These are phyloP conservation scores for Melanerpes aurifrons DNA, from an alignment of 2,113 vertebrate genomes.

Conservation along the genomic window DNA sequence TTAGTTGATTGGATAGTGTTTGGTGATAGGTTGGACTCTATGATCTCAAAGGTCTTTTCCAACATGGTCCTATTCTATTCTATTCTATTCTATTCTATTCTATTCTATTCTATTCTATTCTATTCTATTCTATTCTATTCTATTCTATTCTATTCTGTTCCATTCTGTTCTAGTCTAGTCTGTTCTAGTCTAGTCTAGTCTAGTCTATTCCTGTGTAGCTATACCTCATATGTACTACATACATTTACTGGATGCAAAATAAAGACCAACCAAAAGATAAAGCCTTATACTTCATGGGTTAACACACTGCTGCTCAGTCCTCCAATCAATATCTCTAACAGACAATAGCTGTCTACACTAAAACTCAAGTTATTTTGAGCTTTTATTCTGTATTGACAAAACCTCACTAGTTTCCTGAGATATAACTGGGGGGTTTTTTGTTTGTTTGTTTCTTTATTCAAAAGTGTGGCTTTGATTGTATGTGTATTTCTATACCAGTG, in stretches of 20 bases:
- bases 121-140: too few relatives aligned
- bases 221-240: neutral
- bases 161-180: too few relatives aligned
- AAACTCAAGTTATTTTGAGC: neutral
- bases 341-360: neutral
- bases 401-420: neutral
- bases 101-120: too few relatives aligned
- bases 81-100: too few relatives aligned
- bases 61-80: too few relatives aligned
- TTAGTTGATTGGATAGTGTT: too few relatives aligned
- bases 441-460: neutral
- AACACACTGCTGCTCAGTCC: neutral
- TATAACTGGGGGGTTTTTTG: neutral
- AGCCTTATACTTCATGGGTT: neutral
- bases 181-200: too few relatives aligned
- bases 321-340: neutral
- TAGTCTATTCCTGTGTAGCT: too few relatives aligned
- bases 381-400: neutral
- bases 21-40: too few relatives aligned
- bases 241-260: neutral
- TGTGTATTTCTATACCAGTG: rapidly evolving
- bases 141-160: too few relatives aligned
- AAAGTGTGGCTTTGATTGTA: neutral
- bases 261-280: neutral
- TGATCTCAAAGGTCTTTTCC: too few relatives aligned